Conservation (phyloP, 2,797 vertebrate species). For the Chelidonichthys spinosus region DNA sequence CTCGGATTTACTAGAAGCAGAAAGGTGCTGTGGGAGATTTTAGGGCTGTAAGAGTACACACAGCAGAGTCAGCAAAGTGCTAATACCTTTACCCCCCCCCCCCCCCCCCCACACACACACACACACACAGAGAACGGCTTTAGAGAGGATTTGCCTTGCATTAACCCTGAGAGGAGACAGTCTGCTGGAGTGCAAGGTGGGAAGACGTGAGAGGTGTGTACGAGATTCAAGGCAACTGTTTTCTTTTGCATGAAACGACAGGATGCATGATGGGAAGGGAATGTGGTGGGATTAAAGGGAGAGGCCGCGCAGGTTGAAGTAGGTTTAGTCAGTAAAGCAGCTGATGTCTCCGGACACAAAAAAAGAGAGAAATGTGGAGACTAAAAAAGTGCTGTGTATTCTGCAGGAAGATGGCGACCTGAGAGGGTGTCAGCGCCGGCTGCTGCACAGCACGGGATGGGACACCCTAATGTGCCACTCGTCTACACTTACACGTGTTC, state of each 20-base stretch:
- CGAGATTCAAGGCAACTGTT: background rate
- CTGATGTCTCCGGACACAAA: background rate
- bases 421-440: slow-evolving; percentile 17
- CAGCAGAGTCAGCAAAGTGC: slow-evolving; percentile 58
- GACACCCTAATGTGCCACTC: slow-evolving; percentile 54
- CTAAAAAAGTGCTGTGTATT: background rate
- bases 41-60: slow-evolving; percentile 35
- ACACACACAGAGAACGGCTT: slow-evolving; percentile 50
- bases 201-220: background rate
- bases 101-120: slow-evolving; percentile 1
- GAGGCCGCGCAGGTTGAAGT: background rate
- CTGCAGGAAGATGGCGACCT: slow-evolving; percentile 21
- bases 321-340: background rate
- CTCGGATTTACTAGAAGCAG: slow-evolving; percentile 44
- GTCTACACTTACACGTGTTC: slow-evolving; percentile 32
- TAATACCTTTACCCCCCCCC: slow-evolving; percentile 58
- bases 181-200: slow-evolving; percentile 33
- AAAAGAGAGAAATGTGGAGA: background rate
- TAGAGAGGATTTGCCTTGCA: slow-evolving; percentile 71
- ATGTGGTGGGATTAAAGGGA: background rate
- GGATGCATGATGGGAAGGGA: background rate
- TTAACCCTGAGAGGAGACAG: slow-evolving; percentile 59
- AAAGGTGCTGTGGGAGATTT: slow-evolving; percentile 64
- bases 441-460: slow-evolving; percentile 51
- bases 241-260: background rate